Evolutionary conservation across 2,113 vertebrate genomes (phyloP), one percentile per base, ranked within the genome.

Genomic region (Myotis brandtii): DNA sequence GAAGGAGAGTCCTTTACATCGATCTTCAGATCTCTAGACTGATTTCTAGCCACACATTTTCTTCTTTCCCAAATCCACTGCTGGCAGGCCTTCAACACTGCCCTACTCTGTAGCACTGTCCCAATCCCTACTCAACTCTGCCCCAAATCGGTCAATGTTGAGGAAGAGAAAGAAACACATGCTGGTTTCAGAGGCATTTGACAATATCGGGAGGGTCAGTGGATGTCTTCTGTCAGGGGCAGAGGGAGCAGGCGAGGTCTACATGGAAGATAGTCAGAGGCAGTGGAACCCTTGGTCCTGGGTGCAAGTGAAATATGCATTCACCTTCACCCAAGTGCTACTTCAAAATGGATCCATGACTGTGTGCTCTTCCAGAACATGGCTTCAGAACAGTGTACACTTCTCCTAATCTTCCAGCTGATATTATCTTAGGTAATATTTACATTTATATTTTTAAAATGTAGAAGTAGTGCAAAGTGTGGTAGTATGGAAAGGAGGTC

Each of bases 211-310:
- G 27, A n/a, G 25, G 40, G 40, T 56, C 21, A 30, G n/a, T 30
- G 76, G 14, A 3, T 46, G 10, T 54, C 11, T 34, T 77, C 32
- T 64, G 0, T 48, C 21, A 76, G 0, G 21, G 8, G 1, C 20
- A 9, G 9, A 9, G 43, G 54, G 46, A 79, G 9, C 37, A 66
- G 37, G 52, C 2, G 43, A 32, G 17, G 43, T 14, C 50, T 12
- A 9, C 0, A 0, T 0, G 27, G 69, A 12, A 52, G 48, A 73
- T 0, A 10, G 20, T 27, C 0, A 6, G 75, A 50, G 12, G 37
- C 20, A 18, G 14, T 0, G 10, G 67, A 4, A 3, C 4, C 25
- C n/a, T 3, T 59, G 32, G 59, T 48, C 20, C 43, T n/a, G 32
- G 12, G 13, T 20, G 13, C 32, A 52, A 6, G 32, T 48, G 32